Percentiles rank a stretch among this genome's conserved stretches.
These are phyloP conservation scores for Heptranchias perlo DNA, from an alignment of 2,113 vertebrate genomes.

Conservation along the genomic window DNA sequence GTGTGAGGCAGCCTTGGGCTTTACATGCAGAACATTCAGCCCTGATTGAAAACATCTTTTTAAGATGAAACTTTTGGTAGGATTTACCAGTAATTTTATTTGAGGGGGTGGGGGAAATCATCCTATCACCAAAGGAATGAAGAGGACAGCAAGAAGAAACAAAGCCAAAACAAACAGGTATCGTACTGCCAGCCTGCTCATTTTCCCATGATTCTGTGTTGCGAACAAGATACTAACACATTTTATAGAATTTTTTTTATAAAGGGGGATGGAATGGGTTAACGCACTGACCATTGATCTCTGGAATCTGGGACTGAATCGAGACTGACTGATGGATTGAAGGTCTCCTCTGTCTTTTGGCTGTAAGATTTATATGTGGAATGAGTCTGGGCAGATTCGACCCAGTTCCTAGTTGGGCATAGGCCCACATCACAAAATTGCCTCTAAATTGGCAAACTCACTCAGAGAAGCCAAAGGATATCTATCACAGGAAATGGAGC, in stretches of 20 bases:
- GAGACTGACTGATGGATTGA: neutral
- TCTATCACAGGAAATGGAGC: neutral
- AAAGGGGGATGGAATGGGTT: neutral
- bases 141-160: neutral
- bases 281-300: neutral
- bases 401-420: neutral
- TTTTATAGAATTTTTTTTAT: neutral
- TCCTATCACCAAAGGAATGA: neutral
- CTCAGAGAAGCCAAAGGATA: neutral
- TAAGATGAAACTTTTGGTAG: neutral
- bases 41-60: neutral
- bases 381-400: neutral
- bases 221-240: no score
- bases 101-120: neutral
- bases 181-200: neutral
- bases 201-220: no score
- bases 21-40: neutral
- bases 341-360: neutral
- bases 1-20: neutral
- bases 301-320: neutral
- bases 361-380: neutral
- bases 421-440: neutral
- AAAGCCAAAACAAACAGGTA: neutral
- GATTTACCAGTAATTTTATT: neutral
- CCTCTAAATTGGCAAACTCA: neutral